These are phyloP conservation scores for Rhincodon typus DNA, from an alignment of 2,797 vertebrate species.

Conservation along the genomic window DNA sequence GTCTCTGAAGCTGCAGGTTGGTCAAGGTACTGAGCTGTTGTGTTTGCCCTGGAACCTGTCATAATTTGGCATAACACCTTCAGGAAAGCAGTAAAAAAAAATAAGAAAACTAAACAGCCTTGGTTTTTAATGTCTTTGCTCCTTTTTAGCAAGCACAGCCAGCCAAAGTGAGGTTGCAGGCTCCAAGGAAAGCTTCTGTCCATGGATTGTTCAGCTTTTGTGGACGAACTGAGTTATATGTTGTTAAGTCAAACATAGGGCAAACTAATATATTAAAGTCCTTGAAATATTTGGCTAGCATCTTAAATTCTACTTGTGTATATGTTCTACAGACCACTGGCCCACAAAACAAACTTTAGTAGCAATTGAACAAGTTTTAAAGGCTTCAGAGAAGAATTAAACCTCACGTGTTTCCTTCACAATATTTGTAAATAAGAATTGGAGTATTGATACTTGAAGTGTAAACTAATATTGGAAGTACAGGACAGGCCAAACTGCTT, in stretches of 20 bases:
- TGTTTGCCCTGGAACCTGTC: too few species aligned
- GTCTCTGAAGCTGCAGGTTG: too few species aligned
- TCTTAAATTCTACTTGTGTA: neutral
- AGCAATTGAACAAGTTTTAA: neutral
- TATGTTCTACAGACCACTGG: neutral
- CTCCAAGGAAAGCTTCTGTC: too few species aligned
- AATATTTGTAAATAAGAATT: neutral
- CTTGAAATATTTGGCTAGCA: neutral
- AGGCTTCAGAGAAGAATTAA: neutral
- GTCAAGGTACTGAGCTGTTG: too few species aligned
- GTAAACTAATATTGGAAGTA: neutral
- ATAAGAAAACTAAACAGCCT: too few species aligned
- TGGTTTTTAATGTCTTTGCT: too few species aligned
- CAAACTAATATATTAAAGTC: neutral
- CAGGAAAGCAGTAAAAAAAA: too few species aligned
- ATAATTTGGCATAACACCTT: too few species aligned
- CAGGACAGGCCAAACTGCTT: neutral
- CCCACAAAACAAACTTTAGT: neutral
- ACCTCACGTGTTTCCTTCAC: neutral
- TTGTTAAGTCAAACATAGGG: neutral
- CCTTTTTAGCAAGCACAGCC: too few species aligned
- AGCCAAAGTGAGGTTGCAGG: too few species aligned
- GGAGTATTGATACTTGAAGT: neutral
- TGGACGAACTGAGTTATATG: neutral
- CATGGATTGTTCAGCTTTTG: neutral